Conservation (phyloP, 92 coral and sea anemone genomes). For the Heliopora coerulea region DNA sequence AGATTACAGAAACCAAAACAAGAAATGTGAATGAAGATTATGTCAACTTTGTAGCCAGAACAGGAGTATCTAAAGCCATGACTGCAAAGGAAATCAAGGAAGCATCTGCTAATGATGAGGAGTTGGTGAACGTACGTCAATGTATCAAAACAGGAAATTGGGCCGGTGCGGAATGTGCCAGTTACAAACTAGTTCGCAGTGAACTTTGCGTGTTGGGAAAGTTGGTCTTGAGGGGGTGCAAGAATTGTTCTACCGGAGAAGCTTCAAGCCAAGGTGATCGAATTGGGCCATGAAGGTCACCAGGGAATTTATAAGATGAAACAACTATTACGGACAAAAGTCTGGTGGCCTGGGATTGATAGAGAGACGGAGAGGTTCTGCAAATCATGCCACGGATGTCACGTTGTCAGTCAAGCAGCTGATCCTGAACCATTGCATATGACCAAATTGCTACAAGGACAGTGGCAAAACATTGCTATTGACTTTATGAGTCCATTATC, state of each 20-base stretch:
- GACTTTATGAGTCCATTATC: constrained; percentile 43
- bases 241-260: constrained; percentile 40
- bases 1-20: too few relatives aligned
- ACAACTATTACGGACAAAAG: constrained; percentile 39
- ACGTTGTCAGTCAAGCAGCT: constrained; percentile 39
- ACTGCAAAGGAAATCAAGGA: too few relatives aligned
- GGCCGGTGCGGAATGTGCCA: constrained; percentile 3
- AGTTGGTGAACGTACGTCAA: too few relatives aligned
- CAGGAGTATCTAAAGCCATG: too few relatives aligned
- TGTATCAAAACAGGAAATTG: too few relatives aligned
- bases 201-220: constrained; percentile 47
- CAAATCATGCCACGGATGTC: constrained; percentile 51
- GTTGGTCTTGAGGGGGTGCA: constrained; percentile 42
- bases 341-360: too few relatives aligned
- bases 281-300: constrained; percentile 30
- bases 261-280: constrained; percentile 11
- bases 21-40: too few relatives aligned
- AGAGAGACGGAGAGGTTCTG: constrained; percentile 51
- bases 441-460: constrained; percentile 34
- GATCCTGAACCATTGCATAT: constrained; percentile 46
- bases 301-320: constrained; percentile 48
- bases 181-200: constrained; percentile 30
- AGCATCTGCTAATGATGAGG: too few relatives aligned
- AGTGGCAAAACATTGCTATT: constrained; percentile 46
- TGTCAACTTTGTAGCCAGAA: too few relatives aligned